Evolutionary conservation across 2,888 invertebrate species (phyloP).

Genomic region (Drosophila paracracens): DNA sequence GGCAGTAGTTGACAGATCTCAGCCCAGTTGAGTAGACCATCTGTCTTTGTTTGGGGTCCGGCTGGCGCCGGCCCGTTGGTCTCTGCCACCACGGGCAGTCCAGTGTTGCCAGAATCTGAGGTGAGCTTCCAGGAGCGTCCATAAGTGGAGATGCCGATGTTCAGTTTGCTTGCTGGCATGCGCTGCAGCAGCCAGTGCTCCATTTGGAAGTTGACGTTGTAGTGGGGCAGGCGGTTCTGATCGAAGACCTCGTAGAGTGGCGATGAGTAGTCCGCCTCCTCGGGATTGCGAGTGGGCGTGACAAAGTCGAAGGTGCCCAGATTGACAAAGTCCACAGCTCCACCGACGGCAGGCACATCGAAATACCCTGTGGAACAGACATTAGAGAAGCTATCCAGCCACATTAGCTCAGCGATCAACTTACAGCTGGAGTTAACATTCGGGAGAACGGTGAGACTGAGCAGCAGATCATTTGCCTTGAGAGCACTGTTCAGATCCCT

Average conservation of each 20-base stretch:
- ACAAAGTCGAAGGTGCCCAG: constrained; percentile 92
- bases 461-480: constrained; percentile 88
- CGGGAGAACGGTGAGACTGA: constrained; percentile 90
- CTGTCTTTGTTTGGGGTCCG: constrained; percentile 90
- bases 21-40: constrained; percentile 91
- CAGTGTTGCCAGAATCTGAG: constrained; percentile 89
- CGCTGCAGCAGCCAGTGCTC: constrained; percentile 87
- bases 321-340: constrained; percentile 92
- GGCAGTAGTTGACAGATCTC: constrained; percentile 91
- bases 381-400: not conserved
- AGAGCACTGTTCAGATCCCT: constrained; percentile 90
- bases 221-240: constrained; percentile 87
- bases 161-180: constrained; percentile 89
- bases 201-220: constrained; percentile 89
- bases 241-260: constrained; percentile 91
- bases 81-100: constrained; percentile 89
- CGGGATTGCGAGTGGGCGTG: constrained; percentile 90
- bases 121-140: constrained; percentile 92
- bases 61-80: constrained; percentile 89
- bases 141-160: constrained; percentile 90
- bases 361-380: constrained; percentile 89
- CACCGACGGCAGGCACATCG: constrained; percentile 90
- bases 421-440: constrained; percentile 91
- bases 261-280: constrained; percentile 91
- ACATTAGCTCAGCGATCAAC: constrained; percentile 60